These are phyloP conservation scores for Rhinichthys klamathensis DNA, from an alignment of 2,113 vertebrate genomes.

Conservation along the genomic window DNA sequence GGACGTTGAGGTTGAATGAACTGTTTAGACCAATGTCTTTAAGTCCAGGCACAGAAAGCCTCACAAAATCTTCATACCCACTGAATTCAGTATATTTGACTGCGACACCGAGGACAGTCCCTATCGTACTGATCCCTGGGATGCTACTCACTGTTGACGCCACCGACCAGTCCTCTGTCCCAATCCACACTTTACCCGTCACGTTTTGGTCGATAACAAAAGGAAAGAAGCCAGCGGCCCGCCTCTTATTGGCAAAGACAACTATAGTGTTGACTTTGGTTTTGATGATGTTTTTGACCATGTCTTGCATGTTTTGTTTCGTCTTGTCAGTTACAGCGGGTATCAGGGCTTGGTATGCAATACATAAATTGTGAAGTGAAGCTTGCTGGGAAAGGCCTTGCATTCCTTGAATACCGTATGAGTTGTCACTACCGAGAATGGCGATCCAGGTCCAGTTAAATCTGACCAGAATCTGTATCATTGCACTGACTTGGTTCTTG, in stretches of 20 bases:
- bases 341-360: constrained; percentile 81
- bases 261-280: constrained; percentile 76
- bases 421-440: constrained; percentile 77
- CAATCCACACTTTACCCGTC: constrained; percentile 79
- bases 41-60: constrained; percentile 52
- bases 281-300: constrained; percentile 67
- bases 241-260: constrained; percentile 76
- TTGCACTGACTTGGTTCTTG: constrained; percentile 77
- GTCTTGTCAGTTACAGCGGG: constrained; percentile 56
- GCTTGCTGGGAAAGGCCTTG: constrained; percentile 67
- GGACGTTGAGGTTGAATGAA: neutral
- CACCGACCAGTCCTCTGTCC: constrained; percentile 81
- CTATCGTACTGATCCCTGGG: constrained; percentile 68
- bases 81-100: constrained; percentile 66
- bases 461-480: constrained; percentile 72
- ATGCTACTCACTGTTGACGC: constrained; percentile 71
- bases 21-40: rapidly evolving
- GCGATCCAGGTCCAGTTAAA: constrained; percentile 84
- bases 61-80: constrained; percentile 73
- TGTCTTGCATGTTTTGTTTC: constrained; percentile 58
- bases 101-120: constrained; percentile 80
- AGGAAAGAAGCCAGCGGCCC: constrained; percentile 68
- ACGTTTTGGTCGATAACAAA: constrained; percentile 74
- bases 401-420: constrained; percentile 78
- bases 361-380: constrained; percentile 66